Evolutionary conservation across 2,797 vertebrate genomes (phyloP).

Genomic region (Astyanax mexicanus): DNA sequence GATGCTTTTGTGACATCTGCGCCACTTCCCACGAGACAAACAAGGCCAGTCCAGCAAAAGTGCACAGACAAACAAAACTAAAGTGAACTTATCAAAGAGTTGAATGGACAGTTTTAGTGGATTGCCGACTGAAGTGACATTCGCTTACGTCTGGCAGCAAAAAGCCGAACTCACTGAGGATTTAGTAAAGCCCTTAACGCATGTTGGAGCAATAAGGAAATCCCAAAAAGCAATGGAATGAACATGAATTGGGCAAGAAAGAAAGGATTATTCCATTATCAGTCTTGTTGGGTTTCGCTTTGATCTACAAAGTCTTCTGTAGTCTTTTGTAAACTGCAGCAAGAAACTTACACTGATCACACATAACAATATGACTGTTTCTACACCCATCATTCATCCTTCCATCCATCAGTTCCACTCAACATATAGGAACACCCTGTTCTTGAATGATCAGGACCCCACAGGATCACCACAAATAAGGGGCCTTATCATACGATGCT

Average conservation of each 20-base stretch:
- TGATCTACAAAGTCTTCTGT: background rate
- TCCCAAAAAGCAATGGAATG: background rate
- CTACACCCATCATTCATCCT: no score
- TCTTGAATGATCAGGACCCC: no score
- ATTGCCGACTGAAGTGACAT: slow-evolving; percentile 7
- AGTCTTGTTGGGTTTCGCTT: background rate
- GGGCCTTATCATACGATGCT: no score
- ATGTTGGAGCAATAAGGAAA: background rate
- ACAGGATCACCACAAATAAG: no score
- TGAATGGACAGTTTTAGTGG: slow-evolving; percentile 52
- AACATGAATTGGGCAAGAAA: background rate
- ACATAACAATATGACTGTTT: no score
- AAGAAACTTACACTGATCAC: no score
- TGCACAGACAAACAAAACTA: slow-evolving; percentile 56
- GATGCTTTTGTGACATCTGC: slow-evolving; percentile 54
- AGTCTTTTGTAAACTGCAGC: background rate
- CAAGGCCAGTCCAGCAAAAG: slow-evolving; percentile 48
- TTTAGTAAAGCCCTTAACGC: slow-evolving; percentile 1
- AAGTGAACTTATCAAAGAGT: slow-evolving; percentile 56
- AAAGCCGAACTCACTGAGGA: background rate
- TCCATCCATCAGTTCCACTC: no score
- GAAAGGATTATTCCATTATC: background rate
- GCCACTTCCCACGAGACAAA: slow-evolving; percentile 49
- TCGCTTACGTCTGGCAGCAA: background rate
- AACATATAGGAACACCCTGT: no score